phyloP scores from a whole-genome alignment of 2,797 vertebrate species.

The Cichlasoma orientale region DNA sequence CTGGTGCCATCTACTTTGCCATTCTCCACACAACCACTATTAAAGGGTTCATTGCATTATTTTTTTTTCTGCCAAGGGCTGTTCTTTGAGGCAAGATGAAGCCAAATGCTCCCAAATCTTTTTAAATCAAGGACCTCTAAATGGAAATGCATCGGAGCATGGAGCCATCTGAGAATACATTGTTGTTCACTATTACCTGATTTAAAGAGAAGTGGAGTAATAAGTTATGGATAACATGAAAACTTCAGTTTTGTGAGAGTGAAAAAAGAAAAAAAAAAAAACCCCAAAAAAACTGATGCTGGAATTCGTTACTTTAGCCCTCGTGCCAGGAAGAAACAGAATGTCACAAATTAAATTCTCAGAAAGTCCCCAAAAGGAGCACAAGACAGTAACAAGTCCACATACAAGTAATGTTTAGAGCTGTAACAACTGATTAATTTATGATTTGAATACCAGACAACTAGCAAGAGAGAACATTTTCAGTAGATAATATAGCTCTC shows the following conservation, averaged over 20 bases:
- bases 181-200: slow-evolving; percentile 16
- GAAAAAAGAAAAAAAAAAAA: neutral
- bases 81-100: slow-evolving; percentile 13
- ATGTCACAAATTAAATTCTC: neutral
- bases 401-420: neutral
- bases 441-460: neutral
- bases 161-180: slow-evolving; percentile 16
- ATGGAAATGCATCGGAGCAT: slow-evolving; percentile 54
- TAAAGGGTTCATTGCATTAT: slow-evolving; percentile 38
- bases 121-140: slow-evolving; percentile 48
- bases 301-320: slow-evolving; percentile 1
- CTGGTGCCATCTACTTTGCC: slow-evolving; percentile 56
- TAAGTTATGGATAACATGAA: neutral
- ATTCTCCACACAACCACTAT: slow-evolving; percentile 36
- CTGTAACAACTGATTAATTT: neutral
- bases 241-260: no score
- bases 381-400: neutral
- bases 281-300: neutral
- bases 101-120: slow-evolving; percentile 41
- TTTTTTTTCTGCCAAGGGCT: slow-evolving; percentile 42
- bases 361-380: neutral
- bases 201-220: slow-evolving; percentile 21
- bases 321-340: neutral
- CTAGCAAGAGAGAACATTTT: neutral
- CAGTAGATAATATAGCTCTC: neutral